Percentiles rank a stretch among this genome's conserved stretches.
Evolutionary conservation across 2,113 vertebrate species (phyloP).

Genomic region (Pachyramphus minor): DNA sequence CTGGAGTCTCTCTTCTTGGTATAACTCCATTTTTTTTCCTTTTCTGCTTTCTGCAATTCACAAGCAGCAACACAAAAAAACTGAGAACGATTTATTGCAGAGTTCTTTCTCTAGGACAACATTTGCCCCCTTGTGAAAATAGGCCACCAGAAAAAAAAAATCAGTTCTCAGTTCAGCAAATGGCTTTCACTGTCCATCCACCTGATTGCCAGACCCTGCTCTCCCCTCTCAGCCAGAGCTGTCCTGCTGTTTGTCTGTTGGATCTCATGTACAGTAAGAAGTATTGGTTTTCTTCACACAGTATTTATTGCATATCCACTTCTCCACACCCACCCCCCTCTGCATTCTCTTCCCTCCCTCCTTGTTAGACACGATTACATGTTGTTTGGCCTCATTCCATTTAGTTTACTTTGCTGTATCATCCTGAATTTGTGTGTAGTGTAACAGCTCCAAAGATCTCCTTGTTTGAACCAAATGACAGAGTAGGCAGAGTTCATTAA

Average conservation of each 20-base stretch:
- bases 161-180: neutral
- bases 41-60: neutral
- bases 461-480: conserved; percentile 8
- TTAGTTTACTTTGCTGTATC: conserved; percentile 44
- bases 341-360: neutral
- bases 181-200: neutral
- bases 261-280: neutral
- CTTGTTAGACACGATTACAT: conserved; percentile 34
- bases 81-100: neutral
- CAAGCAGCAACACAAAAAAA: neutral
- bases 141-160: neutral
- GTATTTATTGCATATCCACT: neutral
- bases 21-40: neutral
- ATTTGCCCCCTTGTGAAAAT: neutral
- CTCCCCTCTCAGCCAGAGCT: neutral
- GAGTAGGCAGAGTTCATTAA: conserved; percentile 49
- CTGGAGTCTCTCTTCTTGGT: neutral
- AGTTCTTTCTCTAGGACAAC: neutral
- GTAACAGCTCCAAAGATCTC: conserved; percentile 1
- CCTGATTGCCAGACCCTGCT: neutral
- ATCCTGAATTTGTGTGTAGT: neutral
- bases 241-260: neutral
- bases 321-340: neutral
- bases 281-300: neutral
- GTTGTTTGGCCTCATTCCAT: conserved; percentile 52